Evolutionary conservation across 2,797 vertebrate species (phyloP).

Genomic region (Sebastes jordani): DNA sequence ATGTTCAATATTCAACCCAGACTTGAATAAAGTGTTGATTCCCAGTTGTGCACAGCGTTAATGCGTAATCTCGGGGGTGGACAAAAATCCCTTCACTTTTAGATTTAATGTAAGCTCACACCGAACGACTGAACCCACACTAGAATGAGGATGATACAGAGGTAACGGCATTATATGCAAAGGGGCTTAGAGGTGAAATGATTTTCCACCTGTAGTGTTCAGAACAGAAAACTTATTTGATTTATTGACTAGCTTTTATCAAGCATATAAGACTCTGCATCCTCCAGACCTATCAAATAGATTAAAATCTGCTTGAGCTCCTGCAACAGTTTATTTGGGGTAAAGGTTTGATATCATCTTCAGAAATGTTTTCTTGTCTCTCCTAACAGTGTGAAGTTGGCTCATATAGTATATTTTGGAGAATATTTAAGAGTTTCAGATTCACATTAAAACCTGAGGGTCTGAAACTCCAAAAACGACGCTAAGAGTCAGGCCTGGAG

Average conservation of each 20-base stretch:
- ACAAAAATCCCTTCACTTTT: neutral
- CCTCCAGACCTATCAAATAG: neutral
- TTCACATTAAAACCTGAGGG: neutral
- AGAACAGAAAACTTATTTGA: slow-evolving; percentile 9
- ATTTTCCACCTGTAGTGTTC: slow-evolving; percentile 7
- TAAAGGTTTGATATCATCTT: neutral
- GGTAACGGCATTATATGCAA: neutral
- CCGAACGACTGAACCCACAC: neutral
- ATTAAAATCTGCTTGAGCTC: neutral
- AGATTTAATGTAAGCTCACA: slow-evolving; percentile 11
- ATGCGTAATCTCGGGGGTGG: neutral
- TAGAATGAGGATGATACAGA: slow-evolving; percentile 6
- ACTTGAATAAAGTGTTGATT: neutral
- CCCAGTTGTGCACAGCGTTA: neutral
- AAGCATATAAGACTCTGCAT: neutral
- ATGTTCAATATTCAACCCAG: neutral
- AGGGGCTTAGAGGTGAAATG: slow-evolving; percentile 15
- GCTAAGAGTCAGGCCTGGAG: neutral
- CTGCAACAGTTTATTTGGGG: neutral
- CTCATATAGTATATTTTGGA: neutral
- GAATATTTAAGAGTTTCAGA: neutral
- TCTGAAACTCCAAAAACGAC: neutral
- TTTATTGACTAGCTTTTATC: slow-evolving; percentile 23
- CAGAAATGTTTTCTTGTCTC: neutral
- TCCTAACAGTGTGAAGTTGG: neutral